Conservation (phyloP, 2,113 vertebrate genomes). For the Panthera uncia region DNA sequence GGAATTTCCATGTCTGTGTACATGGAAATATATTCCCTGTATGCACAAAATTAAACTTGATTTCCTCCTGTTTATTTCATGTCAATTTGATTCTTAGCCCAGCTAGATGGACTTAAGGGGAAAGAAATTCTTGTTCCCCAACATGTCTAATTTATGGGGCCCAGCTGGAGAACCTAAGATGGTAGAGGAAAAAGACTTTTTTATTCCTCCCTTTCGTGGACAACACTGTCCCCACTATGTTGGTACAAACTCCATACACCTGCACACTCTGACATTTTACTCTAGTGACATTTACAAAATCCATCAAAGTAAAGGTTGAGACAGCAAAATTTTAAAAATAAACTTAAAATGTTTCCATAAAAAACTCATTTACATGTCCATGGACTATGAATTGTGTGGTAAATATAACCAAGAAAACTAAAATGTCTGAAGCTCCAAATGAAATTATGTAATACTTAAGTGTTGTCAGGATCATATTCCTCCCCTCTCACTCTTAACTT, state of each 20-base stretch:
- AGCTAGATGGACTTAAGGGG: not conserved
- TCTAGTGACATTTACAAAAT: not conserved
- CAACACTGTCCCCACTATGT: not conserved
- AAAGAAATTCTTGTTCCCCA: not conserved
- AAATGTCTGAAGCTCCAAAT: not conserved
- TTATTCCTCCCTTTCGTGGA: not conserved
- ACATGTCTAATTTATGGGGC: not conserved
- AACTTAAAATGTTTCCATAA: not conserved
- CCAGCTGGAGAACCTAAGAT: not conserved
- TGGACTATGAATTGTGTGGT: not conserved
- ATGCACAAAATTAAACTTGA: not conserved
- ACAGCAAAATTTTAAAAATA: not conserved
- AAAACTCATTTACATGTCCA: not conserved
- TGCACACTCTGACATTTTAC: not conserved
- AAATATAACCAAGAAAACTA: not conserved
- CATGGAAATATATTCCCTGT: not conserved
- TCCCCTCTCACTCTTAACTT: not conserved
- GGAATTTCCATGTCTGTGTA: not conserved
- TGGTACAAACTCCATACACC: not conserved
- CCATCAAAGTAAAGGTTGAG: not conserved
- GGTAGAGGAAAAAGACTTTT: not conserved
- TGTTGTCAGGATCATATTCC: not conserved
- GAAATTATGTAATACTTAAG: not conserved
- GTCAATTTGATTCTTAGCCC: not conserved
- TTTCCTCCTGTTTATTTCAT: not conserved